Evolutionary conservation across 2,888 invertebrate species (phyloP).

Genomic region (Pilophorus perplexus): DNA sequence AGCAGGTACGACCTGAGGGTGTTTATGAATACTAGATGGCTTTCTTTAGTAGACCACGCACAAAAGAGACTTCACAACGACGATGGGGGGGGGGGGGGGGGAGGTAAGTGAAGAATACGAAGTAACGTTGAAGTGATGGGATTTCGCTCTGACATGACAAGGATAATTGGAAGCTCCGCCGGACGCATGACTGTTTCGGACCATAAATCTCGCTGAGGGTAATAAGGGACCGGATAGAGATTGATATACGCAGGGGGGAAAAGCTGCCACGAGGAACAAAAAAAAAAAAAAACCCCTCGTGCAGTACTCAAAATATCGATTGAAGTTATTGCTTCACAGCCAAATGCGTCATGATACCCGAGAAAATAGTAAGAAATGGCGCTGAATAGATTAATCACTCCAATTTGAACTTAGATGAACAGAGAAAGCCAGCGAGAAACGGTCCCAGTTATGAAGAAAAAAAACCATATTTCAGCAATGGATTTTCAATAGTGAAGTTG

Average conservation of each 20-base stretch:
- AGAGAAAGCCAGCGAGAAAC: too few species aligned
- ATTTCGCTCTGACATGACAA: slow-evolving; percentile 24
- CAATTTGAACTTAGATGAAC: too few species aligned
- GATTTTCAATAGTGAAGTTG: too few species aligned
- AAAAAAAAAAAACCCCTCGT: too few species aligned
- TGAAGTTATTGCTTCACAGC: too few species aligned
- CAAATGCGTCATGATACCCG: too few species aligned
- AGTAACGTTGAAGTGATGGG: slow-evolving; percentile 23
- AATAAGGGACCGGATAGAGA: slow-evolving; percentile 36
- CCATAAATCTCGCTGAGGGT: slow-evolving; percentile 35
- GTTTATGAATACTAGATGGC: slow-evolving; percentile 4
- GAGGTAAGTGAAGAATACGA: not conserved
- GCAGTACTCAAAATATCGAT: too few species aligned
- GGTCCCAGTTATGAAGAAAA: too few species aligned
- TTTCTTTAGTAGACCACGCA: not conserved
- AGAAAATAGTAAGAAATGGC: too few species aligned
- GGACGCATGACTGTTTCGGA: not conserved
- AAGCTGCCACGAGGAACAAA: not conserved
- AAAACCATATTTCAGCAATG: too few species aligned
- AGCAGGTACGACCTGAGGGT: not conserved
- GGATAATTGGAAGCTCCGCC: slow-evolving; percentile 23
- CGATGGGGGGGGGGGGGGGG: too few species aligned
- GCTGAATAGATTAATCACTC: too few species aligned
- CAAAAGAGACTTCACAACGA: slow-evolving; percentile 2
- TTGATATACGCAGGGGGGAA: slow-evolving; percentile 23